Evolutionary conservation across 2,888 invertebrate genomes (phyloP).

Genomic region (Alloscopus bannaensis): DNA sequence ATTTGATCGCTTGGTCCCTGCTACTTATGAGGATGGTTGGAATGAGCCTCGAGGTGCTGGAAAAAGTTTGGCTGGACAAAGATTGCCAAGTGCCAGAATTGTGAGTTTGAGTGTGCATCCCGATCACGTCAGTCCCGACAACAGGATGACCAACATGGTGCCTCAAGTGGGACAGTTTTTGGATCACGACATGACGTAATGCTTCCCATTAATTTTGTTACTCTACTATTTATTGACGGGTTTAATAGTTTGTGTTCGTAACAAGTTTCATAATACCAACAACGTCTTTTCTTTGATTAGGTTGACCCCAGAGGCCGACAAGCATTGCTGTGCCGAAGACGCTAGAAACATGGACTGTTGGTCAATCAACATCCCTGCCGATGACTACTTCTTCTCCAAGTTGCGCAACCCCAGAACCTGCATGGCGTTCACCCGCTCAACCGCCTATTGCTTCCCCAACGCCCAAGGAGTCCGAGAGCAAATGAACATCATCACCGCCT

Average conservation of each 20-base stretch:
- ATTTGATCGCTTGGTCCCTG: conserved; percentile 71
- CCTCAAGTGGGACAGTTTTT: conserved; percentile 72
- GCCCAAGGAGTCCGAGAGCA: conserved; percentile 68
- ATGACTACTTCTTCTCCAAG: conserved; percentile 69
- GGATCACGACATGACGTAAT: conserved; percentile 73
- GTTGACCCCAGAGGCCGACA: conserved; percentile 68
- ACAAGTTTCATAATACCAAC: too few species aligned
- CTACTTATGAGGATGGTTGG: conserved; percentile 71
- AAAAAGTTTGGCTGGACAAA: conserved; percentile 64
- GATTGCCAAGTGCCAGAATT: conserved; percentile 70
- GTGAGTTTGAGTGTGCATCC: conserved; percentile 71
- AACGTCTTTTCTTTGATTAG: conserved; percentile 21
- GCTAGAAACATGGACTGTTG: conserved; percentile 66
- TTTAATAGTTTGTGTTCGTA: too few species aligned
- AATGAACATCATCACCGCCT: conserved; percentile 71
- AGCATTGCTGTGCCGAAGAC: conserved; percentile 61
- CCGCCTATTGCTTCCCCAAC: conserved; percentile 70
- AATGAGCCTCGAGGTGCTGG: conserved; percentile 72
- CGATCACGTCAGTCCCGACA: conserved; percentile 69
- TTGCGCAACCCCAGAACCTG: conserved; percentile 63
- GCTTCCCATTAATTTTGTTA: too few species aligned
- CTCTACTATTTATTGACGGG: too few species aligned
- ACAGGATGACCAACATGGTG: conserved; percentile 72
- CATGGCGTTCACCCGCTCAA: conserved; percentile 70
- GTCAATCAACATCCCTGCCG: conserved; percentile 61